phyloP scores from a whole-genome alignment of 2,888 invertebrate genomes.

The Seladonia tumulorum region DNA sequence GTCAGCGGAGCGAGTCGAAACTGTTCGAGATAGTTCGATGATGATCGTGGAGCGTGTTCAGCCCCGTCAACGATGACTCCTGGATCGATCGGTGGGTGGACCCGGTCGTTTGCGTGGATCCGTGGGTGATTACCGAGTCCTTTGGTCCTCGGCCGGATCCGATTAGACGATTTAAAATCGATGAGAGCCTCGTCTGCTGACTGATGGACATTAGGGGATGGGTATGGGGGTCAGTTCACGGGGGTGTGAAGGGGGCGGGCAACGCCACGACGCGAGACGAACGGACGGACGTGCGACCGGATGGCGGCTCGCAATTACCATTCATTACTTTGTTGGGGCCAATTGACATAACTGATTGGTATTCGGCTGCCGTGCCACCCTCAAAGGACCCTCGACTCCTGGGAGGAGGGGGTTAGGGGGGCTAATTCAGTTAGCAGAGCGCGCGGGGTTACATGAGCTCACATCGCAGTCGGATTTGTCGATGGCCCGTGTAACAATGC shows the following conservation, averaged over 20 bases:
- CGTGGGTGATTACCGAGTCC: conserved; percentile 47
- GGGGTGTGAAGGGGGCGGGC: conserved; percentile 34
- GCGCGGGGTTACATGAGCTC: conserved; percentile 55
- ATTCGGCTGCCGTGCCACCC: conserved; percentile 76
- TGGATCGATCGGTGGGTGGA: neutral
- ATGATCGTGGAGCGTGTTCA: neutral
- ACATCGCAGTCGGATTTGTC: conserved; percentile 16
- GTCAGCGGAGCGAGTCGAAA: neutral
- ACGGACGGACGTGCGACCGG: conserved; percentile 59
- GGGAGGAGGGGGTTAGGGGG: conserved; percentile 41
- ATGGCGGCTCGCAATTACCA: conserved; percentile 78
- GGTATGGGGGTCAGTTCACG: neutral
- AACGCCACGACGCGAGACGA: conserved; percentile 35
- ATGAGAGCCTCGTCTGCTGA: conserved; percentile 51
- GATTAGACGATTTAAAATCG: conserved; percentile 73
- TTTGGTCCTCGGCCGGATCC: conserved; percentile 52
- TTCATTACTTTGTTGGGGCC: conserved; percentile 82
- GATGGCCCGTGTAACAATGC: conserved; percentile 18
- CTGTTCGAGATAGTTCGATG: neutral
- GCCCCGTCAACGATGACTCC: neutral
- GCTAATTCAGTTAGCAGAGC: neutral
- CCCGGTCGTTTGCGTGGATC: conserved; percentile 33
- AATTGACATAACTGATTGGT: conserved; percentile 83
- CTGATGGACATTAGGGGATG: conserved; percentile 23
- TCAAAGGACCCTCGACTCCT: conserved; percentile 74